phyloP scores from a whole-genome alignment of 2,888 invertebrate genomes.

The Timandra comae region DNA sequence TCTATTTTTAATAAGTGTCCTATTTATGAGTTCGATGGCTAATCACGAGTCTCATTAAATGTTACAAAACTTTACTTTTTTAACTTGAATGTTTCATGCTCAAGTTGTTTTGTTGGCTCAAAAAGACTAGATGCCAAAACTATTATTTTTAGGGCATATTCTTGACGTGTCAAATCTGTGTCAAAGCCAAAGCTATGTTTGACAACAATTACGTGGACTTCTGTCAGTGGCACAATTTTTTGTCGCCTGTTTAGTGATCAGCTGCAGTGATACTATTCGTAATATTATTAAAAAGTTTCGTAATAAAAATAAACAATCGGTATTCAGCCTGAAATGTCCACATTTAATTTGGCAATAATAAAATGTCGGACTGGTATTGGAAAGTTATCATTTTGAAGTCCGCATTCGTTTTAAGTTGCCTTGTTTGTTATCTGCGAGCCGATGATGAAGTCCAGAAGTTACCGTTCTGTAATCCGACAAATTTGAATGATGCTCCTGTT shows the following conservation, averaged over 20 bases:
- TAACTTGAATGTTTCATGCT: too few species aligned
- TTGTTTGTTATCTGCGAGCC: conserved; percentile 51
- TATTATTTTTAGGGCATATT: too few species aligned
- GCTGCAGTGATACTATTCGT: conserved; percentile 18
- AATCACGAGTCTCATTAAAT: too few species aligned
- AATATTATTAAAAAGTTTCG: conserved; percentile 44
- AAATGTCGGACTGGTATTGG: conserved; percentile 71
- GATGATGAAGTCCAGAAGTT: conserved; percentile 62
- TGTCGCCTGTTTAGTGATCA: conserved; percentile 23
- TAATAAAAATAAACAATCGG: conserved; percentile 43
- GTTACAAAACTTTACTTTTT: too few species aligned
- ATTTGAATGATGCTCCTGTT: conserved; percentile 39
- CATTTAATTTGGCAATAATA: conserved; percentile 54
- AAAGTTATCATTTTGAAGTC: conserved; percentile 56
- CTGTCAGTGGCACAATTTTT: conserved; percentile 10
- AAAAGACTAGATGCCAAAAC: too few species aligned
- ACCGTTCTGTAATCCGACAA: conserved; percentile 66
- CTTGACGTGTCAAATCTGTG: too few species aligned
- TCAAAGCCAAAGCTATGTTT: too few species aligned
- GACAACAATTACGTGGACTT: conserved; percentile 33
- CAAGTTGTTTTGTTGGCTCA: too few species aligned
- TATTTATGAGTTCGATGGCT: too few species aligned
- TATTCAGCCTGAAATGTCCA: conserved; percentile 54
- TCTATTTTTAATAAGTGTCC: too few species aligned
- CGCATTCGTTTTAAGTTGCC: conserved; percentile 50